phyloP scores from a whole-genome alignment of 2,888 invertebrate species.

The Acanthopleura granulata region DNA sequence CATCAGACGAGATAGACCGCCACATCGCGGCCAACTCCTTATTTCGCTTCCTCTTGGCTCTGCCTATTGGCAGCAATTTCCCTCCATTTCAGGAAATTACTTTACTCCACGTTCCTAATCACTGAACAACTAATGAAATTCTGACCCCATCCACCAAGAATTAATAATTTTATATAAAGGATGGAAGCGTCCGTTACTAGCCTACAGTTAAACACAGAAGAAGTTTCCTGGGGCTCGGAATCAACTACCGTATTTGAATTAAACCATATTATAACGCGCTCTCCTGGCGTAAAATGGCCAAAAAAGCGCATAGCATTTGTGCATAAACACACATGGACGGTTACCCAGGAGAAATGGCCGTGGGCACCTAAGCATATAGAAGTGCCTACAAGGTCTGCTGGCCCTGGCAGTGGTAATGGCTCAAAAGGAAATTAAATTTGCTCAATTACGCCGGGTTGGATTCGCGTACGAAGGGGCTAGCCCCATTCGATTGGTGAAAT shows the following conservation, averaged over 20 bases:
- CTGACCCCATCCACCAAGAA: slow-evolving; percentile 17
- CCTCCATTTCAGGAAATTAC: slow-evolving; percentile 18
- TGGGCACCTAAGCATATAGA: not conserved
- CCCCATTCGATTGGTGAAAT: not conserved
- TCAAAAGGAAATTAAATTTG: slow-evolving; percentile 19
- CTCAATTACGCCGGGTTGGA: slow-evolving; percentile 7
- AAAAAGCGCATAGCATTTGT: not conserved
- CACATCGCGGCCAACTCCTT: not conserved
- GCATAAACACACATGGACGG: slow-evolving; percentile 16
- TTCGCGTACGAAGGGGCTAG: not conserved
- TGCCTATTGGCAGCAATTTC: slow-evolving; percentile 19
- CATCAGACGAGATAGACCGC: not conserved
- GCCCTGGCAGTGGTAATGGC: slow-evolving; percentile 11
- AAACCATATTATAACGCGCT: slow-evolving; percentile 13
- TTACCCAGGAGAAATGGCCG: slow-evolving; percentile 16
- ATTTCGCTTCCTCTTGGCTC: slow-evolving; percentile 8
- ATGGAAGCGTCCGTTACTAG: not conserved
- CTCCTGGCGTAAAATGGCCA: slow-evolving; percentile 10
- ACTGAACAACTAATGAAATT: slow-evolving; percentile 20
- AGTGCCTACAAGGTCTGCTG: slow-evolving; percentile 13
- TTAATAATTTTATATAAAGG: slow-evolving; percentile 15
- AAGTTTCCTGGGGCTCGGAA: not conserved
- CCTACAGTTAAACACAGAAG: slow-evolving; percentile 6
- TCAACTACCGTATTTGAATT: slow-evolving; percentile 4
- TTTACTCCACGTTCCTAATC: slow-evolving; percentile 17